Conservation (phyloP, 2,113 vertebrate genomes). For the Heteronetta atricapilla region DNA sequence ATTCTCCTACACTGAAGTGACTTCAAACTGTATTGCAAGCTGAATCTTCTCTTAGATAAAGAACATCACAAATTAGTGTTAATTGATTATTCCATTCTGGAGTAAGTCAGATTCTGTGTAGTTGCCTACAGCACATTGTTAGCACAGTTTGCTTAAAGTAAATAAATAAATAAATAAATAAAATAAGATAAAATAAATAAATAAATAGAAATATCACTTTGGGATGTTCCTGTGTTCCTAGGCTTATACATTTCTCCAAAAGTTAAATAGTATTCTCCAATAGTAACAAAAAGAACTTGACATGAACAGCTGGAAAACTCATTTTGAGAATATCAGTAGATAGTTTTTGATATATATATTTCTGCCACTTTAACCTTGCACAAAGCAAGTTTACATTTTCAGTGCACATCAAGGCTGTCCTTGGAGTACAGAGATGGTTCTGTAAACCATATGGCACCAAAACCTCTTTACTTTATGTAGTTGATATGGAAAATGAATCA, state of each 20-base stretch:
- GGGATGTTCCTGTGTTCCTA: background rate
- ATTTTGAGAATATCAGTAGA: constrained; percentile 24
- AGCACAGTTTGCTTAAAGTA: background rate
- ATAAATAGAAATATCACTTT: background rate
- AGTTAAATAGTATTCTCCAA: constrained; percentile 28
- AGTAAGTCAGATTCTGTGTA: background rate
- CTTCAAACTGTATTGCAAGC: background rate
- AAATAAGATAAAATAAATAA: too few species aligned
- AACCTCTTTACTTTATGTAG: background rate
- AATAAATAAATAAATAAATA: too few species aligned
- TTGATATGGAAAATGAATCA: constrained; percentile 45
- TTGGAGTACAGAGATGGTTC: constrained; percentile 81
- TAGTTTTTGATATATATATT: constrained; percentile 20
- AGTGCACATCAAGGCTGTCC: constrained; percentile 70
- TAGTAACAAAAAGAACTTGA: constrained; percentile 25
- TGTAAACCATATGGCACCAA: constrained; percentile 73
- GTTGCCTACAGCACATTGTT: background rate
- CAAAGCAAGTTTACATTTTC: constrained; percentile 77
- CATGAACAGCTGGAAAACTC: constrained; percentile 34
- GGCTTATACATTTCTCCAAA: background rate
- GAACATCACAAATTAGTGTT: background rate
- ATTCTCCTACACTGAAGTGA: background rate
- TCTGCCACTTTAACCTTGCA: constrained; percentile 44
- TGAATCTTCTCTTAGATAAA: background rate
- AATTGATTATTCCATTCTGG: background rate